Percentiles rank a stretch among this genome's conserved stretches.
These are phyloP conservation scores for Mycalesis mineus DNA, from an alignment of 2,888 invertebrate genomes.

Conservation along the genomic window DNA sequence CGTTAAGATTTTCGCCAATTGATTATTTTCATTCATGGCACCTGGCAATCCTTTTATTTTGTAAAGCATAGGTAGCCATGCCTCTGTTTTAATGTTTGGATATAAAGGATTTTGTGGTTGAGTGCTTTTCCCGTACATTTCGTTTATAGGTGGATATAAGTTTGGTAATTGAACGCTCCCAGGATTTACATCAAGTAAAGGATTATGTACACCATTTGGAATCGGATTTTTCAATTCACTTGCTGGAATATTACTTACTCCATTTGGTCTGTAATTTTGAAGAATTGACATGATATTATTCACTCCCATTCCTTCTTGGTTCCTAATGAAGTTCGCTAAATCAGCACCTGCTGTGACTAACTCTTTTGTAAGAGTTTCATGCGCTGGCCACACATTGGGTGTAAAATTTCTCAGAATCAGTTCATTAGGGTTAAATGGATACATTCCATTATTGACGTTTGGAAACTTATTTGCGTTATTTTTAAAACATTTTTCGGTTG, in stretches of 20 bases:
- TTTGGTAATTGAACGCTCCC: not conserved
- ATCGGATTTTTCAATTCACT: not conserved
- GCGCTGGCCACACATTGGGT: not conserved
- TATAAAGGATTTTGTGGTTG: not conserved
- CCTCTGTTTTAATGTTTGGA: not conserved
- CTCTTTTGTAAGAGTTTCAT: not conserved
- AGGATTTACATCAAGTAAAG: not conserved
- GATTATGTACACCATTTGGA: not conserved
- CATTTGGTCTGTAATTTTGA: conserved; percentile 18
- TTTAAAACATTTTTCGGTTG: conserved; percentile 12
- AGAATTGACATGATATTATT: conserved; percentile 16
- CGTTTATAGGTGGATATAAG: not conserved
- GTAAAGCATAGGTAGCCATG: conserved; percentile 1
- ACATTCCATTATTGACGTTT: not conserved
- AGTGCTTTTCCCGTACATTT: not conserved
- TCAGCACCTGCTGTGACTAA: not conserved
- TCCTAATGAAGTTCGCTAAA: conserved; percentile 5
- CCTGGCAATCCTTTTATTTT: not conserved
- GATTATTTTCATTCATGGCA: not conserved
- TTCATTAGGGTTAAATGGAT: not conserved
- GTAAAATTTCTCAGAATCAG: not conserved
- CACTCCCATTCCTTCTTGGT: not conserved
- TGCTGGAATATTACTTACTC: not conserved
- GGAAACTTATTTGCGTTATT: not conserved
- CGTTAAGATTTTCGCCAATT: conserved; percentile 1